Evolutionary conservation across 1,140 invertebrate species (phyloP).

Genomic region (Drosophila pseudoananassae): DNA sequence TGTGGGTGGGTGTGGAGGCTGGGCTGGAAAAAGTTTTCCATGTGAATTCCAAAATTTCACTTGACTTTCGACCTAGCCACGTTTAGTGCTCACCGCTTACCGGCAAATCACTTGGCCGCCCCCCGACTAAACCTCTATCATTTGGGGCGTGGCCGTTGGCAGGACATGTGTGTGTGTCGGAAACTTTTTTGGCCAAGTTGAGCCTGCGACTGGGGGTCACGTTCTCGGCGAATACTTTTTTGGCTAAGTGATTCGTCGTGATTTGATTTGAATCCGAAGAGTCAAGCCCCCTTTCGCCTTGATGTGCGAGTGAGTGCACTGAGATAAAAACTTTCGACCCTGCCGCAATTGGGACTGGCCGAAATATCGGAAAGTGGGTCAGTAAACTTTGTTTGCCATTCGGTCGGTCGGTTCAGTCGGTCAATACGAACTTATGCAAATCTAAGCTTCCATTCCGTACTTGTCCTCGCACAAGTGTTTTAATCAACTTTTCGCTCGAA

Average conservation of each 20-base stretch:
- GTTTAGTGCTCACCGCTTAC: slow-evolving; percentile 67
- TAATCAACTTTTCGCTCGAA: slow-evolving; percentile 58
- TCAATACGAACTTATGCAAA: slow-evolving; percentile 56
- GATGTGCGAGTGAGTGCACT: background rate
- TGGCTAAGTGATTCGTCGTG: slow-evolving; percentile 78
- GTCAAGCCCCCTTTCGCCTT: background rate
- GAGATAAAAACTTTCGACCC: slow-evolving; percentile 7
- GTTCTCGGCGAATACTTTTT: slow-evolving; percentile 52
- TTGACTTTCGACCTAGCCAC: slow-evolving; percentile 67
- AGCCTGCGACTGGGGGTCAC: slow-evolving; percentile 57
- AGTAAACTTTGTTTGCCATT: slow-evolving; percentile 59
- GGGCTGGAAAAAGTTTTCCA: slow-evolving; percentile 51
- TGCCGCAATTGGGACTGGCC: slow-evolving; percentile 17
- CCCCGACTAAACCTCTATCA: slow-evolving; percentile 6
- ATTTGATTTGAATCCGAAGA: slow-evolving; percentile 67
- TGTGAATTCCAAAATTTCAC: slow-evolving; percentile 55
- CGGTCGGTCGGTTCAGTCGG: slow-evolving; percentile 32
- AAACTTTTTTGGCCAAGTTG: slow-evolving; percentile 63
- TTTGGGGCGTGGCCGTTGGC: slow-evolving; percentile 38
- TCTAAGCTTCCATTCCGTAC: slow-evolving; percentile 8
- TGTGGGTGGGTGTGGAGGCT: background rate
- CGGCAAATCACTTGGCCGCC: slow-evolving; percentile 69
- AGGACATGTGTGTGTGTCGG: slow-evolving; percentile 30
- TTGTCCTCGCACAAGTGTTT: slow-evolving; percentile 32
- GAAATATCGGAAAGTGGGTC: slow-evolving; percentile 55